These are phyloP conservation scores for Drosophila varians DNA, from an alignment of 1,140 invertebrate species.

Conservation along the genomic window DNA sequence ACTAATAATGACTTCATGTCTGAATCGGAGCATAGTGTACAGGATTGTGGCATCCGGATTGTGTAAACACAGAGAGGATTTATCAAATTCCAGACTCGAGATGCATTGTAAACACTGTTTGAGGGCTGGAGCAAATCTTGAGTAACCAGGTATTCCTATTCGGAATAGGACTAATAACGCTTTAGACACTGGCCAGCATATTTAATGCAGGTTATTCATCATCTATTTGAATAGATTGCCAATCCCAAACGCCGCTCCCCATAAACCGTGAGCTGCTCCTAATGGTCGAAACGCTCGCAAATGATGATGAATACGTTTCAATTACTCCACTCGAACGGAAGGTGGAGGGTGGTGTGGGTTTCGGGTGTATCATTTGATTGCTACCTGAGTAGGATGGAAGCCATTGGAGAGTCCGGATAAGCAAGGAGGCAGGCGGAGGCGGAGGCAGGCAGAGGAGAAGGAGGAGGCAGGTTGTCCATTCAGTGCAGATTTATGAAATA, in stretches of 20 bases:
- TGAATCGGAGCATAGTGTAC: no score
- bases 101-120: constrained; percentile 33
- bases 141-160: not conserved
- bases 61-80: not conserved
- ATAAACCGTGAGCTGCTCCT: constrained; percentile 38
- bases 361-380: constrained; percentile 30
- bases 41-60: not conserved
- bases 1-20: no score
- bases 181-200: constrained; percentile 2
- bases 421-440: not conserved
- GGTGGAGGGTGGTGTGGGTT: not conserved
- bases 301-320: constrained; percentile 66
- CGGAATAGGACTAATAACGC: constrained; percentile 5
- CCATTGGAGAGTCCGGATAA: no score
- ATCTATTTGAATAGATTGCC: constrained; percentile 57
- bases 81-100: constrained; percentile 2
- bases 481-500: constrained; percentile 32
- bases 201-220: constrained; percentile 60
- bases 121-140: constrained; percentile 5
- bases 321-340: constrained; percentile 50
- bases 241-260: not conserved
- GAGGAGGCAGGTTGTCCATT: constrained; percentile 3
- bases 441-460: not conserved
- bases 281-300: constrained; percentile 60
- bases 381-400: constrained; percentile 14